Evolutionary conservation across 2,113 vertebrate genomes (phyloP), one percentile per base, ranked within the genome.

Genomic region (Corynorhinus townsendii): DNA sequence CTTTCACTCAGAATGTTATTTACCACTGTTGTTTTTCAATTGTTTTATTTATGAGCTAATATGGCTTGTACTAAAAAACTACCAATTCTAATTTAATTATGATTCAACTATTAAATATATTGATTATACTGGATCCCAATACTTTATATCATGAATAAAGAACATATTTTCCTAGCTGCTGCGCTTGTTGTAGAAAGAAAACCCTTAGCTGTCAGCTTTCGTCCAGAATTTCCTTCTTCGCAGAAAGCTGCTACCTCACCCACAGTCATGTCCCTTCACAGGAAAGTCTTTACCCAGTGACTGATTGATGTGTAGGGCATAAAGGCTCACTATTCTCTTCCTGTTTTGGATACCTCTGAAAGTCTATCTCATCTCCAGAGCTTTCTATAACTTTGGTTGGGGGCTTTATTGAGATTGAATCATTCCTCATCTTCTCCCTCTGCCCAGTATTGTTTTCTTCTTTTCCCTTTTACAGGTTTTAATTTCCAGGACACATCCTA

Each of bases 1-100:
- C 38, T 79, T n/a, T 85, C n/a, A 47, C 11, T 16, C 11, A 73
- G 72, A 85, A 56, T 91, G 85, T 64, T 40, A 88, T 62, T 38
- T 7, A 40, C 17, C 2, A 69, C 4, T n/a, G 15, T n/a, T 93
- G 7, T 84, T 79, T 71, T 7, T 84, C 20, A 85, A 62, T 38
- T 88, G 7, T 35, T 45, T 0, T 49, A 45, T 79, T 75, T 87
- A 14, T 90, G 72, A 75, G 40, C 4, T 69, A 94, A 54, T 56
- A 54, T 17, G 26, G 2, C 16, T 56, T 1, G 2, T 47, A 47
- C 43, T 49, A 69, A 77, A 45, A 40, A 86, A 89, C 20, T 1
- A 54, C 9, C 10, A 3, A 47, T 88, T 91, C 28, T 81, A 3
- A 93, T 82, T 82, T 49, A 72, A 40, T 71, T 75, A 19, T 73